These are phyloP conservation scores for Drosophila neonasuta DNA, from an alignment of 2,888 invertebrate genomes.

Conservation along the genomic window DNA sequence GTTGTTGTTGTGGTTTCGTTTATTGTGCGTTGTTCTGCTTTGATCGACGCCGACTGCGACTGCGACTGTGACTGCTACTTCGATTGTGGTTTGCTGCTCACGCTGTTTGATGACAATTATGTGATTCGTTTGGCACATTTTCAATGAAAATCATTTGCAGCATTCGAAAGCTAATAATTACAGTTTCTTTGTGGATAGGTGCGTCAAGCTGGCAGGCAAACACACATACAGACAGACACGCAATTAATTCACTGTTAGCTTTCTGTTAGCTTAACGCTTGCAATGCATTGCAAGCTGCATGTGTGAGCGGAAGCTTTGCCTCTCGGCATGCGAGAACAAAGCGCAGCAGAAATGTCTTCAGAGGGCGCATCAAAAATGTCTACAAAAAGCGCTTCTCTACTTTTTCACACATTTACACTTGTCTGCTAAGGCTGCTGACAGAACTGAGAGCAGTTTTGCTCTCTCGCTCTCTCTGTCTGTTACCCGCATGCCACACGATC, in stretches of 20 bases:
- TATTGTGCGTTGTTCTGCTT: slow-evolving; percentile 31
- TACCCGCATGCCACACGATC: slow-evolving; percentile 27
- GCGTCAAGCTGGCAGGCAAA: slow-evolving; percentile 19
- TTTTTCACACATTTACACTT: slow-evolving; percentile 11
- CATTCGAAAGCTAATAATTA: slow-evolving; percentile 40
- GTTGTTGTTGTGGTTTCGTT: slow-evolving; percentile 11
- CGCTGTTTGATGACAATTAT: slow-evolving; percentile 38
- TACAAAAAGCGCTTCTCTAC: slow-evolving; percentile 1
- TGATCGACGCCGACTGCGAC: slow-evolving; percentile 28
- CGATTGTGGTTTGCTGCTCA: slow-evolving; percentile 6
- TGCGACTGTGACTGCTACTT: neutral
- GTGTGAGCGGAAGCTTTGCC: slow-evolving; percentile 17
- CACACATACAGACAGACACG: neutral
- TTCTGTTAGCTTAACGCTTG: slow-evolving; percentile 8
- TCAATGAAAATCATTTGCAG: slow-evolving; percentile 41
- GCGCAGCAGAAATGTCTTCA: slow-evolving; percentile 3
- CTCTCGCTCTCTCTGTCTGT: neutral
- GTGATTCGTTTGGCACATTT: slow-evolving; percentile 40
- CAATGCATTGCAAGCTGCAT: slow-evolving; percentile 23
- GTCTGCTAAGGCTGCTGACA: slow-evolving; percentile 1
- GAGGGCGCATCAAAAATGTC: slow-evolving; percentile 4
- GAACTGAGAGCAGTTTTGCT: slow-evolving; percentile 7
- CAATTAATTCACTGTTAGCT: slow-evolving; percentile 22
- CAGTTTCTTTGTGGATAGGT: slow-evolving; percentile 27
- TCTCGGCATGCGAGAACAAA: slow-evolving; percentile 4